These are phyloP conservation scores for Entelurus aequoreus DNA, from an alignment of 2,113 vertebrate genomes.

Conservation along the genomic window DNA sequence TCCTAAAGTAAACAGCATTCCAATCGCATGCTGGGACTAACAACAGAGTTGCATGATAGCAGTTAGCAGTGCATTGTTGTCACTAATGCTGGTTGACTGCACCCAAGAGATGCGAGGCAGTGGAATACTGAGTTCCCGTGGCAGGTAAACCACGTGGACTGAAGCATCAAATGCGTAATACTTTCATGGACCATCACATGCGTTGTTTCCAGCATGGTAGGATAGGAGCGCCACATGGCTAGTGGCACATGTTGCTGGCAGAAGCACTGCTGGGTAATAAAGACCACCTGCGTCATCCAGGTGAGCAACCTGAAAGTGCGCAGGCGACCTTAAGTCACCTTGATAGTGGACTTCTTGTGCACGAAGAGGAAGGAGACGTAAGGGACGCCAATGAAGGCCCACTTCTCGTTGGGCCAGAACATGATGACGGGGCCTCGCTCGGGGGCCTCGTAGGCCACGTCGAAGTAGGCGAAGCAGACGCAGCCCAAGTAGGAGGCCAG, in stretches of 20 bases:
- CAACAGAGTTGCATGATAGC: slow-evolving; percentile 25
- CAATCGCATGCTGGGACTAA: slow-evolving; percentile 25
- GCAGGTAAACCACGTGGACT: slow-evolving; percentile 33
- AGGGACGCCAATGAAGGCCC: slow-evolving; percentile 95
- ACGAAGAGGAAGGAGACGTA: slow-evolving; percentile 90
- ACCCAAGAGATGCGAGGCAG: slow-evolving; percentile 42
- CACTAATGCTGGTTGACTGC: slow-evolving; percentile 32
- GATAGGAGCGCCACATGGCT: slow-evolving; percentile 8
- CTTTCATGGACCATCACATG: slow-evolving; percentile 8
- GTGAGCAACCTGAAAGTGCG: slow-evolving; percentile 1
- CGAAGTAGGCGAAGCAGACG: slow-evolving; percentile 96
- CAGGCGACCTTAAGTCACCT: slow-evolving; percentile 79
- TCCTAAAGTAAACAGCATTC: slow-evolving; percentile 13
- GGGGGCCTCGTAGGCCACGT: slow-evolving; percentile 88
- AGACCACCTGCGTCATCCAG: slow-evolving; percentile 3
- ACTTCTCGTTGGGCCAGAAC: slow-evolving; percentile 98
- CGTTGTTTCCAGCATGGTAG: slow-evolving; percentile 14
- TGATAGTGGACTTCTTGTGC: slow-evolving; percentile 82
- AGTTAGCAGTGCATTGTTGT: slow-evolving; percentile 39
- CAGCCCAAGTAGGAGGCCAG: slow-evolving; percentile 93
- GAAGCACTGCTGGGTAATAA: slow-evolving; percentile 14
- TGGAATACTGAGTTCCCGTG: slow-evolving; percentile 19
- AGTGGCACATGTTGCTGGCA: slow-evolving; percentile 24
- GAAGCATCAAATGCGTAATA: slow-evolving; percentile 31
- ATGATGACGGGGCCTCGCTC: slow-evolving; percentile 93